These are phyloP conservation scores for Ectropis crepuscularia DNA, from an alignment of 2,888 invertebrate genomes.

Conservation along the genomic window DNA sequence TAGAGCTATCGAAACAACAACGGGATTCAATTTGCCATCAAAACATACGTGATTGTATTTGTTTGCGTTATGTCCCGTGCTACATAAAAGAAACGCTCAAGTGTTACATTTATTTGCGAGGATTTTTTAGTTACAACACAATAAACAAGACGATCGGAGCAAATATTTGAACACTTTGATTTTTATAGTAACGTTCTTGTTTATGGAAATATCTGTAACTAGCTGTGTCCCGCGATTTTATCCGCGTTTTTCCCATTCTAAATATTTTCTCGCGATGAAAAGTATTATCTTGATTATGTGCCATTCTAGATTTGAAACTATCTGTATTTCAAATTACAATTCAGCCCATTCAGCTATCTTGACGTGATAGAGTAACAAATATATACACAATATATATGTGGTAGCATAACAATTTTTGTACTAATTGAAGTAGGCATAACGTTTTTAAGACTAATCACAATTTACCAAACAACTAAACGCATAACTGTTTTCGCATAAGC, in stretches of 20 bases:
- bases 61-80: slow-evolving; percentile 66
- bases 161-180: slow-evolving; percentile 72
- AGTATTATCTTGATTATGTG: slow-evolving; percentile 2
- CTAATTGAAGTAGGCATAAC: too few species aligned
- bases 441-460: too few species aligned
- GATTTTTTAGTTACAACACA: slow-evolving; percentile 74
- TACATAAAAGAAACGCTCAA: slow-evolving; percentile 73
- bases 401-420: too few species aligned
- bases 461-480: too few species aligned
- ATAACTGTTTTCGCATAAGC: too few species aligned
- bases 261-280: slow-evolving; percentile 36
- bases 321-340: too few species aligned
- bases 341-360: too few species aligned
- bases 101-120: slow-evolving; percentile 68
- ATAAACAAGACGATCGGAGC: slow-evolving; percentile 75
- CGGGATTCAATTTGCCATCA: slow-evolving; percentile 39
- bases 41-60: slow-evolving; percentile 70
- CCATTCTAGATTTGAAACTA: too few species aligned
- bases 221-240: too few species aligned
- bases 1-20: slow-evolving; percentile 24
- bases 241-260: too few species aligned
- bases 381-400: too few species aligned
- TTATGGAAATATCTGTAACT: slow-evolving; percentile 4
- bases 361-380: too few species aligned
- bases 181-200: slow-evolving; percentile 37